Evolutionary conservation across 2,113 vertebrate genomes (phyloP), one percentile per base, ranked within the genome.

Genomic region (Connochaetes taurinus): DNA sequence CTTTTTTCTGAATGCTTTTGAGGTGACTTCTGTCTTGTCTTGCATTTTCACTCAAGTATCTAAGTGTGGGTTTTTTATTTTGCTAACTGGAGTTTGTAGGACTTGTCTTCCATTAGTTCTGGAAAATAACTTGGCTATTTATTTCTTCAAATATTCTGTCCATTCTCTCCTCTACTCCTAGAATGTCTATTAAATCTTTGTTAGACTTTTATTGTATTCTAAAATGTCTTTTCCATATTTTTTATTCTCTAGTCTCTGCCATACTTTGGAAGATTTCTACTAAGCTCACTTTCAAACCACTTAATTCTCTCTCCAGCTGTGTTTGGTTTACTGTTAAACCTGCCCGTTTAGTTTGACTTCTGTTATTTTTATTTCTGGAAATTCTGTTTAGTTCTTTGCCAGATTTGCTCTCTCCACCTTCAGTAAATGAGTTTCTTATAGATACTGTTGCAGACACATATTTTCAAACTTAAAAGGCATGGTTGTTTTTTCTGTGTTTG

Each of bases 361-460:
- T 45, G 10, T 86, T 94, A 64, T 80, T 97, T 95, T 92, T 91
- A 55, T 92, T 80, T 91, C 29, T 95, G 16, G 15, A 89, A 76
- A 17, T 91, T 71, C 36, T 62, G 3, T 86, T 89, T 82, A 53
- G 23, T 89, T 83, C 29, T 92, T 96, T 92, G 60, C 43, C 31
- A 86, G 12, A 92, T 90, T 95, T 89, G 19, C 19, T 81, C 0
- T 76, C 43, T 36, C 84, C 19, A 25, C 50, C 19, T 74, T 93
- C 81, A 90, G n/a, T 52, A 87, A 23, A 43, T 92, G 71, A n/a
- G 10, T 92, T 58, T 45, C n/a, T 97, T 92, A 12, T 17, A 71
- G 31, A 67, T n/a, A 29, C 1, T 60, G 15, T 19, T 58, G 15
- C 53, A 64, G 47, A 45, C 67, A 80, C 14, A 2, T 60, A 9